Evolutionary conservation across 2,113 vertebrate species (phyloP), one percentile per base, ranked within the genome.

Genomic region (Saccopteryx bilineata): DNA sequence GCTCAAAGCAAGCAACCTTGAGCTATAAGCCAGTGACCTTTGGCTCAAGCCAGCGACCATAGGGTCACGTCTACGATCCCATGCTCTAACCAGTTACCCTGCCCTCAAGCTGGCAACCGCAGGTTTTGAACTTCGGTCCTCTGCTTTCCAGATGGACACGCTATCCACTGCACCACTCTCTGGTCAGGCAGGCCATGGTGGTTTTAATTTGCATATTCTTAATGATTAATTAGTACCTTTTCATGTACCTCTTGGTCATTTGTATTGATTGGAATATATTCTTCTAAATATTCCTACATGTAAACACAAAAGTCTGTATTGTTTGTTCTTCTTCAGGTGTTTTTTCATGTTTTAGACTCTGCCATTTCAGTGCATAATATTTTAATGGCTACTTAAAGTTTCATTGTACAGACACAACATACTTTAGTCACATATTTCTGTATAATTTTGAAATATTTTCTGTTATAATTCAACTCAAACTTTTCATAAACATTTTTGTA

Each of bases 391-490:
- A 60, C 61, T 31, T 66, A 60, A 61, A 68, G 58, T 87, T 52
- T 8, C 23, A 7, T 50, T 80, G 39, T 71, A 87, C 12, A 87
- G 66, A 33, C 1, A 5, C 48, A 56, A n/a, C 26, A n/a, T 39
- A 80, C 18, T 75, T 82, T 33, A 75, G 66, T 75, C 8, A 65
- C 33, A 33, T 33, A 56, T 58, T 21, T 11, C 50, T 89, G 24
- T 48, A 65, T 82, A 63, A 18, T 68, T 91, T 79, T 86, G 81
- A 91, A 79, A 71, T 60, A 66, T 54, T 85, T 63, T 24, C 52
- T 50, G 2, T 90, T 63, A 48, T 23, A 15, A 63, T 48, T 10
- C 48, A 65, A 6, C 5, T 72, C n/a, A 71, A 79, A 5, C 8
- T 4, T 56, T 54, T 31, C 28, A 23, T 65, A 80, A 86, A 72